A percentile compares a stretch with the other conserved stretches of the same genome.
phyloP scores from a whole-genome alignment of 2,797 vertebrate genomes.

The Macropodus opercularis region DNA sequence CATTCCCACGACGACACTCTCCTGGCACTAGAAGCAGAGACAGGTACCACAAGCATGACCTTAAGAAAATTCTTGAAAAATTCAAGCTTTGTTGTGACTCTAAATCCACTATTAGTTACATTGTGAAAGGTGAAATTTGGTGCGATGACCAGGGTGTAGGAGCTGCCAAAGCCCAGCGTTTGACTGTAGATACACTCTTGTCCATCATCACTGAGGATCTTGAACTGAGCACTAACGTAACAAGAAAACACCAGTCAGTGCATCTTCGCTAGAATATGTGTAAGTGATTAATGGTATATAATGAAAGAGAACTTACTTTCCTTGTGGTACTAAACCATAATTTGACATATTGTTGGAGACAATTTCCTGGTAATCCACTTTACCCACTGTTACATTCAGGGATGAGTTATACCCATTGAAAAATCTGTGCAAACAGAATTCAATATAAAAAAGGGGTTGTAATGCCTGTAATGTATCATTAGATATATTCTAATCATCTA shows the following conservation, averaged over 20 bases:
- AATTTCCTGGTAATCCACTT: background rate
- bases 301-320: constrained; percentile 80
- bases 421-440: constrained; percentile 79
- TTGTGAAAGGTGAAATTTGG: constrained; percentile 37
- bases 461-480: too few relatives aligned
- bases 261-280: fast-evolving
- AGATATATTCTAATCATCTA: too few relatives aligned
- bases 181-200: constrained; percentile 20
- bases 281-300: background rate
- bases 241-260: constrained; percentile 6
- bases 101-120: constrained; percentile 47
- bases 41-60: background rate
- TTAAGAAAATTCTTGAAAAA: too few relatives aligned
- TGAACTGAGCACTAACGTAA: constrained; percentile 58
- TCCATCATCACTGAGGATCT: fast-evolving
- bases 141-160: constrained; percentile 83
- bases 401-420: constrained; percentile 60
- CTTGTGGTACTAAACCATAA: constrained; percentile 67
- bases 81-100: background rate
- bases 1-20: constrained; percentile 29
- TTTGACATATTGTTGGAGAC: constrained; percentile 50
- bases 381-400: constrained; percentile 65
- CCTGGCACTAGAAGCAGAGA: constrained; percentile 60
- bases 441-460: background rate
- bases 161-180: constrained; percentile 85